These are phyloP conservation scores for Drosophila aldrichi DNA, from an alignment of 2,888 invertebrate species.

Conservation along the genomic window DNA sequence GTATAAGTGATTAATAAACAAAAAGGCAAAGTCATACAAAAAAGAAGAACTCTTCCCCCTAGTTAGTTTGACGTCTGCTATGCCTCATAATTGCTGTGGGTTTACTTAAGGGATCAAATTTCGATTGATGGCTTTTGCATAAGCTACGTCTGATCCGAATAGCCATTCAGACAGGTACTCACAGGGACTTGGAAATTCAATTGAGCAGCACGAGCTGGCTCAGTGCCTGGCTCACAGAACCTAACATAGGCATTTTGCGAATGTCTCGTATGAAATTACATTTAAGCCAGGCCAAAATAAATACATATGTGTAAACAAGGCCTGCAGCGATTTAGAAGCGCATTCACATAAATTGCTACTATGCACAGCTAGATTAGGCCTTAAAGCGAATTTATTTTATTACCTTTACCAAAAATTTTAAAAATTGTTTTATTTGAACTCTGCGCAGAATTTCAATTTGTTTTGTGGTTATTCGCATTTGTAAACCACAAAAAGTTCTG, in stretches of 20 bases:
- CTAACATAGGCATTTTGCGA: not conserved
- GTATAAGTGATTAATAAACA: no score
- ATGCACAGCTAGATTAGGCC: not conserved
- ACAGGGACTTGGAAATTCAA: not conserved
- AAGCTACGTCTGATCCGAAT: not conserved
- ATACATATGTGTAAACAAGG: not conserved
- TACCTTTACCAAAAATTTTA: not conserved
- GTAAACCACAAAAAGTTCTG: slow-evolving; percentile 47
- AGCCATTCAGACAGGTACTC: not conserved
- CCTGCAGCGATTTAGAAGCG: not conserved
- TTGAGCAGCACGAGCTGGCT: not conserved
- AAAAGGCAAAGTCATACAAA: not conserved
- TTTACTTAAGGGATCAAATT: not conserved
- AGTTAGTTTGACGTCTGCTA: not conserved
- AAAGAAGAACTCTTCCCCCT: not conserved
- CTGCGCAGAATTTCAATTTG: not conserved
- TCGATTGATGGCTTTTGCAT: not conserved
- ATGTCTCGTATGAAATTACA: not conserved
- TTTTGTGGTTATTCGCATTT: not conserved
- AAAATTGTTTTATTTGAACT: not conserved
- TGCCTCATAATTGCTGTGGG: not conserved
- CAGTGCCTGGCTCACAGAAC: not conserved
- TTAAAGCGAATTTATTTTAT: not conserved
- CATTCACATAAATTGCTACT: not conserved
- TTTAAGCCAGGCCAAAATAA: not conserved